Evolutionary conservation across 2,797 vertebrate genomes (phyloP).

Genomic region (Chaetodon trifasciatus): DNA sequence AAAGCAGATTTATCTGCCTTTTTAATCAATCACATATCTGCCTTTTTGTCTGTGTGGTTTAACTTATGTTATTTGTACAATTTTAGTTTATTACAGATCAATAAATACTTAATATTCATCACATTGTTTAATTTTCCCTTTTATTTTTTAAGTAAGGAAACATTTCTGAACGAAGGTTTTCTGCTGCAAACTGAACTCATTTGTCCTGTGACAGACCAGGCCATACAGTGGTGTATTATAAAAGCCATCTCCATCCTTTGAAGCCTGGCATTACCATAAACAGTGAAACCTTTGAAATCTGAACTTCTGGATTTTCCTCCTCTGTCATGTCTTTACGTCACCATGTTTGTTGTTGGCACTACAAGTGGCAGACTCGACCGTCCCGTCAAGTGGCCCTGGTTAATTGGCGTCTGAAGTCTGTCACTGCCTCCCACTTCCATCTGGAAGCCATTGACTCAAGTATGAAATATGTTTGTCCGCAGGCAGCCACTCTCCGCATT

Average conservation of each 20-base stretch:
- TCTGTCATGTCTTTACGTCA: slow-evolving; percentile 42
- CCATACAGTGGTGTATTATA: not conserved
- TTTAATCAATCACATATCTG: slow-evolving; percentile 9
- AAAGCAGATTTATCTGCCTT: slow-evolving; percentile 15
- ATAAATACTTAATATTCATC: slow-evolving; percentile 55
- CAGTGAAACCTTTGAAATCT: slow-evolving; percentile 44
- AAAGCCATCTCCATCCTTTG: slow-evolving; percentile 32
- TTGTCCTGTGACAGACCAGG: not conserved
- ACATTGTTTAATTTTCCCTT: not conserved
- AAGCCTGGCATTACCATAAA: slow-evolving; percentile 42
- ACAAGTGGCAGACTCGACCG: slow-evolving; percentile 35
- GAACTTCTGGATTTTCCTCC: slow-evolving; percentile 20
- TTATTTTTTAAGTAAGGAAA: not conserved
- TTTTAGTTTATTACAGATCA: slow-evolving; percentile 13
- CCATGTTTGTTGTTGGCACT: slow-evolving; percentile 43
- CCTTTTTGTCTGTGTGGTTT: slow-evolving; percentile 29
- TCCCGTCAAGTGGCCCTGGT: slow-evolving; percentile 57
- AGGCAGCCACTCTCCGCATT: slow-evolving; percentile 30
- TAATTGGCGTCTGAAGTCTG: slow-evolving; percentile 65
- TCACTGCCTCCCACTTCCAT: slow-evolving; percentile 68
- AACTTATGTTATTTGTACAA: slow-evolving; percentile 29
- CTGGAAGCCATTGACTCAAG: slow-evolving; percentile 75
- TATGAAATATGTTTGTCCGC: slow-evolving; percentile 63
- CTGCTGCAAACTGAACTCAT: not conserved
- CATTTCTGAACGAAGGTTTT: not conserved